Percentiles rank a stretch among this genome's conserved stretches.
Conservation (phyloP, 2,888 invertebrate species). For the Erannis defoliaria region DNA sequence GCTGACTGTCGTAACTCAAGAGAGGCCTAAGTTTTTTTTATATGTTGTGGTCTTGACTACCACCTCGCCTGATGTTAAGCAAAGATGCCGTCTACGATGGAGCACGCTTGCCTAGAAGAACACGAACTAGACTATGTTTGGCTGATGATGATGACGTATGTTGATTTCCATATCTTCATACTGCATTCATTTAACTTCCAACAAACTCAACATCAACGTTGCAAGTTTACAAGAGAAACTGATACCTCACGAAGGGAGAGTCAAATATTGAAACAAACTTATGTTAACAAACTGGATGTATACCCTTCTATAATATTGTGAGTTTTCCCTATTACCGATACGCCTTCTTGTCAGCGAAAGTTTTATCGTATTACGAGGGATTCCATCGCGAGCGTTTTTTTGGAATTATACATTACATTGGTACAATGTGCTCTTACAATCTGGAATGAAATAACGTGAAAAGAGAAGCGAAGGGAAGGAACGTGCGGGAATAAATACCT, state of each 20-base stretch:
- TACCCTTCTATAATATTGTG: slow-evolving; percentile 13
- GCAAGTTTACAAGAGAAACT: not conserved
- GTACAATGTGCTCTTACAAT: slow-evolving; percentile 4
- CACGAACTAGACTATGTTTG: too few species aligned
- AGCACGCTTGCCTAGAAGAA: too few species aligned
- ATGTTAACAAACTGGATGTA: slow-evolving; percentile 5
- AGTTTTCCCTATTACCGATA: slow-evolving; percentile 15
- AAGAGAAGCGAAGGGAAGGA: not conserved
- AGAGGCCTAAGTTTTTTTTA: too few species aligned
- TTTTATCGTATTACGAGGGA: slow-evolving; percentile 14
- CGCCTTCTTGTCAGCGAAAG: slow-evolving; percentile 16
- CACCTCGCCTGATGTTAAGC: too few species aligned
- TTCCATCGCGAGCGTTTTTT: slow-evolving; percentile 12
- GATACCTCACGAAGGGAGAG: slow-evolving; percentile 9
- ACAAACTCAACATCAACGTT: not conserved
- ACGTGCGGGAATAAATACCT: not conserved
- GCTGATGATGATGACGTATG: too few species aligned
- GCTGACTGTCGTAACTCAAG: too few species aligned
- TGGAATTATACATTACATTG: slow-evolving; percentile 13
- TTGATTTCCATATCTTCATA: too few species aligned
- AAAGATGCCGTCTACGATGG: too few species aligned
- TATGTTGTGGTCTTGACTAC: too few species aligned
- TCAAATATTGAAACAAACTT: slow-evolving; percentile 14
- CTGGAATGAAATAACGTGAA: slow-evolving; percentile 2
- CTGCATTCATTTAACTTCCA: too few species aligned